phyloP scores from a whole-genome alignment of 2,113 vertebrate species.

The Burhinus bistriatus region DNA sequence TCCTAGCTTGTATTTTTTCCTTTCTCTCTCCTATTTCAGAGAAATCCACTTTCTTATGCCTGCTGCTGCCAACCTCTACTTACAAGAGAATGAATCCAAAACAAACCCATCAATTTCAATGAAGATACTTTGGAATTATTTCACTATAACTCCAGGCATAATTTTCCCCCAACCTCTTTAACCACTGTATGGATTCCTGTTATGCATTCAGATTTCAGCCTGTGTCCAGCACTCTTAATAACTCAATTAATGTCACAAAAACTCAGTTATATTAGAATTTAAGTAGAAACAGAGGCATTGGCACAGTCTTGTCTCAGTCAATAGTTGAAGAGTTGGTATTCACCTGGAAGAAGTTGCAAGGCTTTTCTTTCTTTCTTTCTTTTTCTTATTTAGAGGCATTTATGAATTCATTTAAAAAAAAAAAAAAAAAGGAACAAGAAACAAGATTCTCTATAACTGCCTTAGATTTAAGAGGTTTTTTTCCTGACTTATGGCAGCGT shows the following conservation, averaged over 20 bases:
- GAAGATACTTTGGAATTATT: constrained; percentile 12
- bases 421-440: not conserved
- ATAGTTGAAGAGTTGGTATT: not conserved
- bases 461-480: not conserved
- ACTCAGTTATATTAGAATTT: not conserved
- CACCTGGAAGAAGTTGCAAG: not conserved
- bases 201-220: not conserved
- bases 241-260: not conserved
- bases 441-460: not conserved
- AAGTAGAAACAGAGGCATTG: not conserved
- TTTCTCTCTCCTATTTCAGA: constrained; percentile 10
- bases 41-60: not conserved
- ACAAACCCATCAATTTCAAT: constrained; percentile 16
- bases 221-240: not conserved
- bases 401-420: not conserved
- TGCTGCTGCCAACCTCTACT: constrained; percentile 7
- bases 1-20: not conserved
- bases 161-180: not conserved
- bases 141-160: not conserved
- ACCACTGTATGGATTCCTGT: not conserved
- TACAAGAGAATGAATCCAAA: constrained; percentile 14
- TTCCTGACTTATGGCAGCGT: not conserved
- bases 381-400: not conserved
- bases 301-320: not conserved
- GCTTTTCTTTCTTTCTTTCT: not conserved